Base-by-base conservation (phyloP, 2,888 invertebrate genomes). In the Nebria brevicollis region DNA sequence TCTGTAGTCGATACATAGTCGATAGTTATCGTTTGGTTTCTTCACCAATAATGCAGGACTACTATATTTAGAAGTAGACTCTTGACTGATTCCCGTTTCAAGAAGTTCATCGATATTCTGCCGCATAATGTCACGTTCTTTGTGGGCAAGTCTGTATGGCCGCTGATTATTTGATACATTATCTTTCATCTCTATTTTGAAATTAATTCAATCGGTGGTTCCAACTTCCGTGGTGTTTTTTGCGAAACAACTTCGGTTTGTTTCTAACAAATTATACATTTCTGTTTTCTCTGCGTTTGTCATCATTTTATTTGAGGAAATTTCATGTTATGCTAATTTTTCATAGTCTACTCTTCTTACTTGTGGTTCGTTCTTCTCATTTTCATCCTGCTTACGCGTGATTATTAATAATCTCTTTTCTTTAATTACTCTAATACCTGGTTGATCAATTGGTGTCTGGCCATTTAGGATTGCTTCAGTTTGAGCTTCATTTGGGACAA, bases 21-120 rank as follows among this genome's bases (percentile, higher is more conserved):
- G 82, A 5, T 77, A 64, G 64, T 84, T 83, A 7, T 84, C 84
- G 11, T 83, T 84, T 66, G 84, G 82, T 77, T 86, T 86, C 10
- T 75, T 41, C 0, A 86, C 86, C 0, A 86, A 66, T 3, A 86
- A 75, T 0, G 85, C 79, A 0, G 85, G 86, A n/a, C 84, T 85
- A 1, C 82, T 84, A 65, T 83, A 85, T 1, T 77, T 73, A 13
- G 83, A 84, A 10, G 66, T 74, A 7, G 82, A 80, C 6, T 77
- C 77, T n/a, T 65, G 20, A 43, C 81, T 75, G 26, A 81, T 81
- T 11, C 78, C 83, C 5, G 11, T n/a, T 34, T 68, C 25, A 65
- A 81, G 41, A 42, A 76, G 25, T n/a, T 78, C 77, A 25, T 82
- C 43, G 25, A 82, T 77, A 0, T 76, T 75, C 4, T 34, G 66